A percentile compares a stretch with the other conserved stretches of the same genome.
Conservation (phyloP, 2,888 invertebrate genomes). For the Geophilus truncorum region DNA sequence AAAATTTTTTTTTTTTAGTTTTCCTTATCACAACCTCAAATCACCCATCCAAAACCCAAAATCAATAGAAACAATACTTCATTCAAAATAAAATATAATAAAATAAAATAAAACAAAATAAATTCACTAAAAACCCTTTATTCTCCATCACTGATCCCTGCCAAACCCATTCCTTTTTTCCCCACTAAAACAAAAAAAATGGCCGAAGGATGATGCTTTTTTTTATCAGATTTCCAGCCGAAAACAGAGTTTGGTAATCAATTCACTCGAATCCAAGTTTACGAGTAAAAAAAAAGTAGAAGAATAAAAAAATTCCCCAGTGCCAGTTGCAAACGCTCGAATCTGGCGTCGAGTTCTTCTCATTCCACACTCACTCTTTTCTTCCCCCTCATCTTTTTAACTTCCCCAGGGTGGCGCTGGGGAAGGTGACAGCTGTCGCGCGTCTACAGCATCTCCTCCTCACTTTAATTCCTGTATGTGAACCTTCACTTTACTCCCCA, state of each 20-base stretch:
- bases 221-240: not conserved
- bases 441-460: not conserved
- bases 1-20: not conserved
- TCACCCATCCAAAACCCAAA: not conserved
- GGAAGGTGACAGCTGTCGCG: conserved; percentile 6
- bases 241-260: conserved; percentile 3
- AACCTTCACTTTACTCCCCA: no score
- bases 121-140: not conserved
- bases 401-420: not conserved
- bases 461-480: not conserved
- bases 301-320: not conserved
- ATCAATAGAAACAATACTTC: not conserved
- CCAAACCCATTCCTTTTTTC: not conserved
- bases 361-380: not conserved
- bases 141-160: not conserved
- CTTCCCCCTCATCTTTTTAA: not conserved
- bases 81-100: no score
- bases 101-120: no score
- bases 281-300: not conserved
- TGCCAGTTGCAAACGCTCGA: not conserved
- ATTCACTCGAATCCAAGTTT: not conserved
- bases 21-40: not conserved
- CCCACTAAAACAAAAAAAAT: not conserved
- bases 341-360: not conserved
- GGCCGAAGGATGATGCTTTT: not conserved